Evolutionary conservation across 2,113 vertebrate species (phyloP), one percentile per base, ranked within the genome.

Genomic region (Cochlearius cochlearius): DNA sequence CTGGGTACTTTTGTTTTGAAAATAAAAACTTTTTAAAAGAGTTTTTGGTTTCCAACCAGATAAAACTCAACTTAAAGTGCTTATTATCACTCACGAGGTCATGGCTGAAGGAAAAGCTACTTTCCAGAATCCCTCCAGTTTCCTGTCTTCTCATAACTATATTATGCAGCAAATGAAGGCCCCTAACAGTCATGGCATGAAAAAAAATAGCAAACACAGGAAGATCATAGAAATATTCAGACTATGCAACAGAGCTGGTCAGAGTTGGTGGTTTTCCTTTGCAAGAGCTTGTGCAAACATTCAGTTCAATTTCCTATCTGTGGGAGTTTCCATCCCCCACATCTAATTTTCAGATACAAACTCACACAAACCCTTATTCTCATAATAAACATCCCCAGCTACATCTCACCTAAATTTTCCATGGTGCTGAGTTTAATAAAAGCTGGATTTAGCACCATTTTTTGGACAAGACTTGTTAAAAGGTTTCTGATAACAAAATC

Each of bases 171-270:
- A 91, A 81, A 73, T 9, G 45, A 82, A 79, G 63, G 78, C 17
- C 58, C 58, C 15, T 82, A 76, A 69, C 10, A 79, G 63, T 55
- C 81, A 82, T 7, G 64, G 77, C 71, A 94, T 45, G 34, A 66
- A 75, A 93, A 86, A 87, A 85, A 60, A 50, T 2, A 79, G 19
- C 75, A 93, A 95, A 80, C 45, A 95, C 30, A 92, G 71, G 45
- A 85, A 93, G 89, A 87, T 66, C 25, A 73, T 7, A 84, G 72
- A 96, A 96, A 75, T 87, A 91, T 71, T 91, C 86, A 92, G 62
- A 64, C 52, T 64, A 72, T 66, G 77, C 49, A 79, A 64, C 11
- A 32, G 60, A 87, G 77, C 60, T 85, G 26, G 55, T 86, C 76
- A 43, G 84, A 85, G 62, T 20, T 73, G 58, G 30, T 74, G 12